Conservation (phyloP, 1,140 invertebrate genomes). For the Choristoneura fumiferana region DNA sequence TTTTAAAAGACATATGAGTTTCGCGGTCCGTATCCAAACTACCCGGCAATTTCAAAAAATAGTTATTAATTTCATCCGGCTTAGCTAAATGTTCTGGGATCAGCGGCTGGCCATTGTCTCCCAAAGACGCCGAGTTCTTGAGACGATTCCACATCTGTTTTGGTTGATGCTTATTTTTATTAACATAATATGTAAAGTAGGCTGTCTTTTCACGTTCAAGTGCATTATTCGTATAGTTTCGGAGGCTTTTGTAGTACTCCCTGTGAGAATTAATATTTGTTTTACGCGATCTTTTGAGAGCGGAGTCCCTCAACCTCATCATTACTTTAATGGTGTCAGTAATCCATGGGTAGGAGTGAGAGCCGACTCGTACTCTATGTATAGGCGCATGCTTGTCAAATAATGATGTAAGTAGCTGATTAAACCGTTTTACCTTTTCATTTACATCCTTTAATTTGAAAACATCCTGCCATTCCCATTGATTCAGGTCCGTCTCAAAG, state of each 20-base stretch:
- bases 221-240: neutral
- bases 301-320: neutral
- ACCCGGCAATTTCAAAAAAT: neutral
- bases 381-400: too few species aligned
- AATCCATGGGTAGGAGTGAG: too few species aligned
- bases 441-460: neutral
- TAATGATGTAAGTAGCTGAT: too few species aligned
- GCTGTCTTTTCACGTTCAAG: slow-evolving; percentile 16
- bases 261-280: neutral
- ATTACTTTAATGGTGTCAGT: too few species aligned
- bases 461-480: neutral
- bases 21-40: neutral
- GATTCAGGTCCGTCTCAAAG: neutral
- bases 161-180: slow-evolving; percentile 14
- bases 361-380: too few species aligned
- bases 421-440: neutral
- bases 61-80: slow-evolving; percentile 1
- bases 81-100: neutral
- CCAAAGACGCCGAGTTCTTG: neutral
- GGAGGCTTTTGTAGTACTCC: neutral
- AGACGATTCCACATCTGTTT: slow-evolving; percentile 2
- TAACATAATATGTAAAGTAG: slow-evolving; percentile 3
- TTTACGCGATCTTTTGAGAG: neutral
- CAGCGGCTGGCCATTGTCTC: neutral
- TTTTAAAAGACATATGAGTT: neutral